Percentiles rank a stretch among this genome's conserved stretches.
These are phyloP conservation scores for Natator depressus DNA, from an alignment of 2,113 vertebrate species.

Conservation along the genomic window DNA sequence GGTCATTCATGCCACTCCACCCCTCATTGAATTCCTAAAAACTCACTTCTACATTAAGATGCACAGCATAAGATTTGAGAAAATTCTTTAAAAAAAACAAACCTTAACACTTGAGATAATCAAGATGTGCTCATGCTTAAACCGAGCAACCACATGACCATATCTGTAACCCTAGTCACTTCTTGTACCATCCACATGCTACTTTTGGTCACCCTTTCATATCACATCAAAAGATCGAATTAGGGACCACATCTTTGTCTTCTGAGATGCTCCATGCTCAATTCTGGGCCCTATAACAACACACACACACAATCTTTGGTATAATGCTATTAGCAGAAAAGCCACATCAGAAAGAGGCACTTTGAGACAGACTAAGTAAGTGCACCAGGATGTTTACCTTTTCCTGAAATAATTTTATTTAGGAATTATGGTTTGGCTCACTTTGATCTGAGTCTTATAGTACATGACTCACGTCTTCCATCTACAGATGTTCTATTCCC, in stretches of 20 bases:
- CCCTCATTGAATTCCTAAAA: background rate
- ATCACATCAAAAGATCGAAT: background rate
- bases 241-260: too few species aligned
- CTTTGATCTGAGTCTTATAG: background rate
- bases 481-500: rapidly evolving
- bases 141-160: background rate
- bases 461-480: background rate
- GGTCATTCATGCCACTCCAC: background rate
- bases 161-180: background rate
- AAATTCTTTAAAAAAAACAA: background rate
- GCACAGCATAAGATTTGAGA: background rate
- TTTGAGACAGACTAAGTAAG: background rate
- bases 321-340: background rate
- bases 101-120: background rate
- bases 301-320: too few species aligned
- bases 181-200: background rate
- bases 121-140: background rate
- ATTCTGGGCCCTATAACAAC: background rate
- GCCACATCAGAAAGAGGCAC: background rate
- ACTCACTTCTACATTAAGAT: background rate
- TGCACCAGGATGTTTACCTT: background rate
- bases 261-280: background rate
- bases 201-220: background rate
- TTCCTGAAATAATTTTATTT: background rate
- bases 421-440: background rate